Evolutionary conservation across 2,797 vertebrate genomes (phyloP).

Genomic region (Sebastes oblongus): DNA sequence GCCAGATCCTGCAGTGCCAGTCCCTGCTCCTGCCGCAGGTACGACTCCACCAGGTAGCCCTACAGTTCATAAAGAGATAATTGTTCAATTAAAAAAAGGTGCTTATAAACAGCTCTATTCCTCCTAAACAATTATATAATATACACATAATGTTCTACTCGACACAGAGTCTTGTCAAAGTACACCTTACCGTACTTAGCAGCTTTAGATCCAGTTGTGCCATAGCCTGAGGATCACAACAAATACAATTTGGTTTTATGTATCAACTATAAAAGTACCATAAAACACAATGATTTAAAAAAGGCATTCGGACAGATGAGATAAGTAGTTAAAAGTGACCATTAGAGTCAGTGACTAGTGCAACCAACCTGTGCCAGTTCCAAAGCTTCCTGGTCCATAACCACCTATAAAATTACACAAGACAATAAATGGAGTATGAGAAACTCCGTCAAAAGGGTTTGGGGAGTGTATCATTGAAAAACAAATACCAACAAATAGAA

Average conservation of each 20-base stretch:
- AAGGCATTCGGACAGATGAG: neutral
- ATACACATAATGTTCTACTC: neutral
- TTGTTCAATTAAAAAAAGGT: neutral
- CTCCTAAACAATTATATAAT: neutral
- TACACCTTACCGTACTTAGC: slow-evolving; percentile 80
- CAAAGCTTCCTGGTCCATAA: slow-evolving; percentile 44
- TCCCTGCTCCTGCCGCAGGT: slow-evolving; percentile 58
- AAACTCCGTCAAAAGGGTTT: neutral
- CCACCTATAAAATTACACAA: slow-evolving; percentile 6
- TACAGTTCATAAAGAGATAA: slow-evolving; percentile 24
- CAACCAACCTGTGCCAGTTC: slow-evolving; percentile 23
- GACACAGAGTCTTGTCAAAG: neutral
- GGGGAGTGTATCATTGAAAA: neutral
- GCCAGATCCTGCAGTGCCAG: slow-evolving; percentile 16
- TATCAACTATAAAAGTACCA: neutral
- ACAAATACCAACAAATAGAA: neutral
- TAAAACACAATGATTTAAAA: neutral
- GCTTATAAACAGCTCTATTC: neutral
- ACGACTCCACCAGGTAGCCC: slow-evolving; percentile 59
- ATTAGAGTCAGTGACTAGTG: neutral
- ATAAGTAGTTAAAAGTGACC: neutral
- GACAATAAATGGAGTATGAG: neutral
- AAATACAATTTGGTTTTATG: neutral
- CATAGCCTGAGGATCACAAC: slow-evolving; percentile 51
- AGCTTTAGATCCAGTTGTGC: slow-evolving; percentile 80